Evolutionary conservation across 2,113 vertebrate genomes (phyloP).

Genomic region (Pan paniscus): DNA sequence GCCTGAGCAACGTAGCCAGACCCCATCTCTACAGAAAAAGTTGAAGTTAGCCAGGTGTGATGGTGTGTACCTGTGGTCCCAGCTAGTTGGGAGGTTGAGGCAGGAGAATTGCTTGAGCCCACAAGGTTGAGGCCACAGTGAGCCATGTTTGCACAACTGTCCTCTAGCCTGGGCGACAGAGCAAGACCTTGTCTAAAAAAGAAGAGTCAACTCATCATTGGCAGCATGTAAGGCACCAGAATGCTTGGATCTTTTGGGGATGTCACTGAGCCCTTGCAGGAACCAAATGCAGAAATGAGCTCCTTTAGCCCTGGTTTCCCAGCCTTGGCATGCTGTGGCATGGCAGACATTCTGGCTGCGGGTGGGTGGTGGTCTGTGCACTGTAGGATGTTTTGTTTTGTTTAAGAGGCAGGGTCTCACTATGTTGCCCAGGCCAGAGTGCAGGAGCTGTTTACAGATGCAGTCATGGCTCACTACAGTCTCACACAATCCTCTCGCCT

Average conservation of each 20-base stretch:
- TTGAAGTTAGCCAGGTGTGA: too few relatives aligned
- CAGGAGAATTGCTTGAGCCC: too few relatives aligned
- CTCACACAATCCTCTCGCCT: background rate
- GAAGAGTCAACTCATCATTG: too few relatives aligned
- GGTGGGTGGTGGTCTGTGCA: background rate
- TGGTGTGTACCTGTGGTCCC: too few relatives aligned
- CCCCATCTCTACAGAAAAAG: too few relatives aligned
- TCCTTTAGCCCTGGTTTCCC: background rate
- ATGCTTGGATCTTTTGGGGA: background rate
- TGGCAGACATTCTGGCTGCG: background rate
- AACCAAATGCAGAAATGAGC: background rate
- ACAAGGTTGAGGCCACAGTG: too few relatives aligned
- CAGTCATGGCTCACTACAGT: background rate
- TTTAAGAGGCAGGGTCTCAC: background rate
- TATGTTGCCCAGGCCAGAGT: background rate
- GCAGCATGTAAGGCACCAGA: background rate
- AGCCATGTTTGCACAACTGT: too few relatives aligned
- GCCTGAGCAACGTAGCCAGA: too few relatives aligned
- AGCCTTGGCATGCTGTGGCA: accelerated
- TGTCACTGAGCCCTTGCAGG: background rate
- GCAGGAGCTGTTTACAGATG: background rate
- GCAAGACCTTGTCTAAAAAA: too few relatives aligned
- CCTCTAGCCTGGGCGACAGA: too few relatives aligned
- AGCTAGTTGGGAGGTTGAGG: too few relatives aligned
- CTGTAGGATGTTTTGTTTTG: background rate